These are phyloP conservation scores for Pandemis heparana DNA, from an alignment of 2,888 invertebrate species.

Conservation along the genomic window DNA sequence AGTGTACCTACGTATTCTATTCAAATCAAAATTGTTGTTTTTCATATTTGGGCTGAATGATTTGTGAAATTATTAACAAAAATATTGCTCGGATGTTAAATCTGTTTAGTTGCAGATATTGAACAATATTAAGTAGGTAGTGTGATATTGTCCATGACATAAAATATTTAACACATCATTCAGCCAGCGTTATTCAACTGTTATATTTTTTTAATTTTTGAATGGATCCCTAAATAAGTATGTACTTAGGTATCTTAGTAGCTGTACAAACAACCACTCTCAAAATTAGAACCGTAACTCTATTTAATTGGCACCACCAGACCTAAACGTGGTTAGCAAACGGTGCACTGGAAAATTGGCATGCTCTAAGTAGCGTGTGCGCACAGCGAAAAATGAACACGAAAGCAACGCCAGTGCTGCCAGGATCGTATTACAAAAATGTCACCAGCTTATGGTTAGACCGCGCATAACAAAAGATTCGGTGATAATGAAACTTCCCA, in stretches of 20 bases:
- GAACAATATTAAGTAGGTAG: no score
- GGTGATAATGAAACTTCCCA: constrained; percentile 7
- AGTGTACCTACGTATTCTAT: neutral
- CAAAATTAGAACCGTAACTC: neutral
- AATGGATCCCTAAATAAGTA: no score
- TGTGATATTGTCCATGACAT: no score
- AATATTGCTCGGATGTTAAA: no score
- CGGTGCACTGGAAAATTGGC: constrained; percentile 20
- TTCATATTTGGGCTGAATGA: neutral
- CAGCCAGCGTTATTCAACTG: no score
- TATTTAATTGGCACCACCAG: neutral
- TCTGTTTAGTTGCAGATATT: no score
- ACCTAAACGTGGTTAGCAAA: neutral
- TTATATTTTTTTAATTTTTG: no score
- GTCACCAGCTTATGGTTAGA: constrained; percentile 9
- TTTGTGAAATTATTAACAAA: neutral
- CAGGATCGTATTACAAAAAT: constrained; percentile 34
- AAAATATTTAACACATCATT: no score
- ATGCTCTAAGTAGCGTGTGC: constrained; percentile 28
- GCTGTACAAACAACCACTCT: neutral
- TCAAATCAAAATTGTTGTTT: neutral
- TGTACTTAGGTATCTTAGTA: no score
- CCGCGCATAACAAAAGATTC: constrained; percentile 21
- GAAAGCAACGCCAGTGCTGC: constrained; percentile 28
- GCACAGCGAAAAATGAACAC: constrained; percentile 35